Evolutionary conservation across 2,888 invertebrate species (phyloP), one percentile per base, ranked within the genome.

Genomic region (Corbicula japonica): DNA sequence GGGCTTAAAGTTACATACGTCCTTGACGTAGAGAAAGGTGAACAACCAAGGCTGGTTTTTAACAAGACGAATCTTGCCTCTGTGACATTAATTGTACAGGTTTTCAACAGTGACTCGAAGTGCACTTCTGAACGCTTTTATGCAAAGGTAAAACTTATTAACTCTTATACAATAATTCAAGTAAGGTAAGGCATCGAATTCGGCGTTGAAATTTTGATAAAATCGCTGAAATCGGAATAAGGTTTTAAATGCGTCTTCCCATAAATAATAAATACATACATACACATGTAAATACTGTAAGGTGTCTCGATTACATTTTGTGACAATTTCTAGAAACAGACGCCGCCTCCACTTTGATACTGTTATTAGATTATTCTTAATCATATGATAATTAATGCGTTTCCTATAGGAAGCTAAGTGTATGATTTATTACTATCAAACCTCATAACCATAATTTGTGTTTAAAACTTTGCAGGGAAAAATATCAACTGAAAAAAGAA

Each of bases 1-100:
- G 79, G 18, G 0, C 30, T 79, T 6, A 62, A 71, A 46, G 70
- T 75, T 8, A 75, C 50, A 23, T 41, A 62, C 6, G 54, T 46
- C 0, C 35, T 79, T 2, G 79, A 79, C 28, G 66, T 54, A 8
- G 62, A 34, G 5, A 54, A 61, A 1, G 28, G 15, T 8, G 46
- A 52, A 0, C 46, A 54, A 15, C 32, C 66, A 1, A 50, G 78
- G 23, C 28, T 78, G 8, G 18, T 44, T 12, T 78, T 78, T 56
- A 62, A 28, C 0, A 21, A 30, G 10, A 63, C 48, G 35, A 44
- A 66, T 18, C 4, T 21, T 0, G 58, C 58, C 2, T 58, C 58
- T 1, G 2, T 58, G 8, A 28, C 58, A 34, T 1, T 6, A 2
- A 23, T 35, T 21, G 3, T 21, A 28, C 28, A 35, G 15, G 21